A percentile compares a stretch with the other conserved stretches of the same genome.
Evolutionary conservation across 2,797 vertebrate species (phyloP).

Genomic region (Acanthurus tractus): DNA sequence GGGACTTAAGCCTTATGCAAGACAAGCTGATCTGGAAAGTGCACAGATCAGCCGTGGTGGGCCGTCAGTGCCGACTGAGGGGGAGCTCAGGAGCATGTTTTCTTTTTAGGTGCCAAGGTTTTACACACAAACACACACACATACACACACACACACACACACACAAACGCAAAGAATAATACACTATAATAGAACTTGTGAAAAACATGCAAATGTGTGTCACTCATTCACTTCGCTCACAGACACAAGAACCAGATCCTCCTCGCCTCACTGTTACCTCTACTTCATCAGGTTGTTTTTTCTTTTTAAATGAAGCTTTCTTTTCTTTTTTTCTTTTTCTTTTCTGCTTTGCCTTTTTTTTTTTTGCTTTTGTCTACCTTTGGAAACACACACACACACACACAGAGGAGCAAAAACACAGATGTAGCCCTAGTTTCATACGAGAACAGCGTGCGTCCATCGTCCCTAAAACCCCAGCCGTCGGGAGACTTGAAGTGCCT

Average conservation of each 20-base stretch:
- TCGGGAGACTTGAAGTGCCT: slow-evolving; percentile 87
- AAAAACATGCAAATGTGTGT: slow-evolving; percentile 49
- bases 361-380: slow-evolving; percentile 83
- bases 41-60: slow-evolving; percentile 51
- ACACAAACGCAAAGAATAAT: slow-evolving; percentile 23
- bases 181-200: slow-evolving; percentile 45
- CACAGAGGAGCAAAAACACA: slow-evolving; percentile 77
- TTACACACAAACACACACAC: slow-evolving; percentile 7
- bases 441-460: slow-evolving; percentile 61
- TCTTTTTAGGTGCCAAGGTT: slow-evolving; percentile 80
- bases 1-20: slow-evolving; percentile 81
- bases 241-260: slow-evolving; percentile 54
- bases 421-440: slow-evolving; percentile 68
- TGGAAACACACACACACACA: slow-evolving; percentile 63
- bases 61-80: slow-evolving; percentile 70
- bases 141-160: slow-evolving; percentile 45
- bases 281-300: slow-evolving; percentile 74
- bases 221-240: slow-evolving; percentile 49
- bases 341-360: slow-evolving; percentile 62
- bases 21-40: slow-evolving; percentile 58
- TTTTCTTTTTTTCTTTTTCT: slow-evolving; percentile 31
- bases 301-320: slow-evolving; percentile 50
- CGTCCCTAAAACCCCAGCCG: slow-evolving; percentile 27
- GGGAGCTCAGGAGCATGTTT: slow-evolving; percentile 77
- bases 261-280: slow-evolving; percentile 71